A percentile compares a stretch with the other conserved stretches of the same genome.
These are phyloP conservation scores for Zoanthus solanderi DNA, from an alignment of 92 coral and sea anemone genomes.

Conservation along the genomic window DNA sequence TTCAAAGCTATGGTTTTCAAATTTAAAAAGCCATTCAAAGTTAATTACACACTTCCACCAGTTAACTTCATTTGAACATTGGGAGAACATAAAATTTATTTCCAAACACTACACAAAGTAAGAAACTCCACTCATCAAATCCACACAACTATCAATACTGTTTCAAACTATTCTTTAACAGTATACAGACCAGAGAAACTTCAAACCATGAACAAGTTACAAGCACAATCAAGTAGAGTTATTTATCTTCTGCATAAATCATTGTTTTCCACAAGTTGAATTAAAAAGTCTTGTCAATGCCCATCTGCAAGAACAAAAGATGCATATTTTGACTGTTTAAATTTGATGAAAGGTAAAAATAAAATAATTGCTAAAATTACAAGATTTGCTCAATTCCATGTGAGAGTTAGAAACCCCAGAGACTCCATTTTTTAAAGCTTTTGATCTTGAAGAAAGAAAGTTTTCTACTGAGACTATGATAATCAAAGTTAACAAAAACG, in stretches of 20 bases:
- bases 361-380: not conserved
- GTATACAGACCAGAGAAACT: not conserved
- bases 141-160: not conserved
- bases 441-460: no score
- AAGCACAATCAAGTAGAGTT: not conserved
- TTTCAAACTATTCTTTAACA: not conserved
- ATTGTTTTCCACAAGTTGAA: not conserved
- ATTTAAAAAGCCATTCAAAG: no score
- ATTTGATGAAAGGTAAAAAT: not conserved
- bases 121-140: not conserved
- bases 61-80: no score
- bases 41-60: no score
- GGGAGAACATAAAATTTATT: no score
- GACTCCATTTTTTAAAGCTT: no score
- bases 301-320: conserved; percentile 22
- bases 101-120: not conserved
- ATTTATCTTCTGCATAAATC: not conserved
- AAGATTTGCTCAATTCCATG: not conserved
- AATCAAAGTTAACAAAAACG: no score
- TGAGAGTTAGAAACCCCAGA: no score
- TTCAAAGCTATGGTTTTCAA: no score
- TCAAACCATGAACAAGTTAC: not conserved
- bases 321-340: not conserved
- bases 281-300: not conserved
- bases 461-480: no score